phyloP scores from a whole-genome alignment of 2,113 vertebrate genomes.

The Vulpes ferrilata region DNA sequence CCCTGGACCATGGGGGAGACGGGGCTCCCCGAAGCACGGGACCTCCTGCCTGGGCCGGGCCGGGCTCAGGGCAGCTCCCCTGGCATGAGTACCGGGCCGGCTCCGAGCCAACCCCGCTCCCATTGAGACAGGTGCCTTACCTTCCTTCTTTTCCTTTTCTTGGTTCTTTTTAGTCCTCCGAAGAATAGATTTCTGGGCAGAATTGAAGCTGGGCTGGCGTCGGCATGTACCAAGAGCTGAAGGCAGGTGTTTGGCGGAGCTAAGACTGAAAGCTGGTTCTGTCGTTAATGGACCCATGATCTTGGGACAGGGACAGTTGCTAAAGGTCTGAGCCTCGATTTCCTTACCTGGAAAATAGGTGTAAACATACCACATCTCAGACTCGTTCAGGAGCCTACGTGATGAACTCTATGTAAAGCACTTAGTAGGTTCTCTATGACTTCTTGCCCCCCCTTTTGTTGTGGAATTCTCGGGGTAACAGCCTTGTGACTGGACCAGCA shows the following conservation, averaged over 20 bases:
- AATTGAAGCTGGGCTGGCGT: not conserved
- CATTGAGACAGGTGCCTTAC: not conserved
- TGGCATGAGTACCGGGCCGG: not conserved
- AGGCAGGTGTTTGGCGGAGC: not conserved
- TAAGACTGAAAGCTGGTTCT: not conserved
- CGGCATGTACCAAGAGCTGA: not conserved
- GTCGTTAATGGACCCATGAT: not conserved
- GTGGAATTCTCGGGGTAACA: not conserved
- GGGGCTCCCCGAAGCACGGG: not conserved
- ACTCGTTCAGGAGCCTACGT: not conserved
- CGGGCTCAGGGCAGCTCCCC: slow-evolving; percentile 16
- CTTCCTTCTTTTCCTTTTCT: not conserved
- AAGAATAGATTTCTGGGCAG: not conserved
- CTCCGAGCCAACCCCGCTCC: slow-evolving; percentile 25
- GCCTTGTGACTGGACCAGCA: not conserved
- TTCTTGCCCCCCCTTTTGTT: not conserved
- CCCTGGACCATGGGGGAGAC: not conserved
- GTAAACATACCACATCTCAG: no score
- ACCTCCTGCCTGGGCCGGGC: not conserved
- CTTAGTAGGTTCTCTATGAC: not conserved
- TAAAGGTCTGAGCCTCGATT: not conserved
- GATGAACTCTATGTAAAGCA: not conserved
- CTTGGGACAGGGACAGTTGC: not conserved
- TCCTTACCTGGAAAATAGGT: not conserved
- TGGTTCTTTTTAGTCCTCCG: not conserved